phyloP scores from a whole-genome alignment of 2,797 vertebrate species.

The Pseudochaenichthys georgianus region DNA sequence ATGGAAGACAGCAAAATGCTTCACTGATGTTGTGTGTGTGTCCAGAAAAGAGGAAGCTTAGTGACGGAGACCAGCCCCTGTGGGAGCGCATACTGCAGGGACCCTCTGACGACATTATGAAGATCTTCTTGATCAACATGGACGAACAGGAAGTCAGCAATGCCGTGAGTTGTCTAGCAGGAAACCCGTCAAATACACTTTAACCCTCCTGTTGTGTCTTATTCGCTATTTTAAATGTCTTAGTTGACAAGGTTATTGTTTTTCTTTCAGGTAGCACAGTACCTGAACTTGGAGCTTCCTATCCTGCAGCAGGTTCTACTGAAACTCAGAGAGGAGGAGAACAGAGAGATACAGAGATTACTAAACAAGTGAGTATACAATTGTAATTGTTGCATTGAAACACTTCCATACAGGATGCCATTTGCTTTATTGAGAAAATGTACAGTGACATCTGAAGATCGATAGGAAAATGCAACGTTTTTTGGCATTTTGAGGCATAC shows the following conservation, averaged over 20 bases:
- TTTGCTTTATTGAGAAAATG: neutral
- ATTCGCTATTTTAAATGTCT: neutral
- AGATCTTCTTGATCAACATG: constrained; percentile 93
- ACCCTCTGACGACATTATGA: constrained; percentile 91
- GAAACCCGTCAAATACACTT: too few relatives aligned
- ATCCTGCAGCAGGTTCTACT: constrained; percentile 90
- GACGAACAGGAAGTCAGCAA: constrained; percentile 92
- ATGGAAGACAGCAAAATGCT: neutral
- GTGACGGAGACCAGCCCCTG: constrained; percentile 86
- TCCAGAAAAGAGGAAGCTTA: constrained; percentile 87
- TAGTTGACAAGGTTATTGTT: too few relatives aligned
- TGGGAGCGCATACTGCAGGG: constrained; percentile 93
- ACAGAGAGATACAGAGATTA: constrained; percentile 86
- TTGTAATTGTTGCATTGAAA: neutral
- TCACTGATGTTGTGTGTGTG: constrained; percentile 3
- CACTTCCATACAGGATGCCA: neutral
- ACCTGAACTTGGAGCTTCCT: constrained; percentile 91
- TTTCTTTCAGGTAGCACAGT: constrained; percentile 91
- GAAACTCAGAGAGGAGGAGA: constrained; percentile 89
- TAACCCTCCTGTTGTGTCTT: too few relatives aligned
- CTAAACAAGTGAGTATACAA: constrained; percentile 83
- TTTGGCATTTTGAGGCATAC: too few relatives aligned
- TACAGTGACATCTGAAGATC: too few relatives aligned
- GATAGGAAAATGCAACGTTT: too few relatives aligned
- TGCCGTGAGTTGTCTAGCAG: constrained; percentile 82